A percentile compares a stretch with the other conserved stretches of the same genome.
These are phyloP conservation scores for Adelges cooleyi DNA, from an alignment of 1,140 invertebrate genomes.

Conservation along the genomic window DNA sequence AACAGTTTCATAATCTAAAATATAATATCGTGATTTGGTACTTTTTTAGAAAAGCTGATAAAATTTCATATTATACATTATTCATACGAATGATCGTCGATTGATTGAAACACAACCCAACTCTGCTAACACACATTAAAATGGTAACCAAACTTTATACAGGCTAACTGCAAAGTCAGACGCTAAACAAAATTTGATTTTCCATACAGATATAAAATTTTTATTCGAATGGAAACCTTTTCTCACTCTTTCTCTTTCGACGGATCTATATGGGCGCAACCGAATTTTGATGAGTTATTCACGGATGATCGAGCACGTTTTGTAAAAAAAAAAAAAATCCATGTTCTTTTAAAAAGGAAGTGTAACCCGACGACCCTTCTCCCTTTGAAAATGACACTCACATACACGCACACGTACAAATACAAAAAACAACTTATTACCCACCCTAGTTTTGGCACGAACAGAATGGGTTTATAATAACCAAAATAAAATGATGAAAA, in stretches of 20 bases:
- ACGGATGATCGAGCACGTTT: no score
- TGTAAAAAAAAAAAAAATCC: no score
- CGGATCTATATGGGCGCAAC: not conserved
- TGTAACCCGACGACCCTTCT: no score
- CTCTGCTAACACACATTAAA: not conserved
- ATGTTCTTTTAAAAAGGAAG: no score
- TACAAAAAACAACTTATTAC: no score
- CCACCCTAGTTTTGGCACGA: no score
- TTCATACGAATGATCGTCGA: not conserved
- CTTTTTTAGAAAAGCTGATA: not conserved
- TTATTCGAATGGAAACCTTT: not conserved
- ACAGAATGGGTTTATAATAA: no score
- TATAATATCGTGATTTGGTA: not conserved
- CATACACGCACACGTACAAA: no score
- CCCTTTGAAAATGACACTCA: no score
- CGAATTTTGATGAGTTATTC: no score
- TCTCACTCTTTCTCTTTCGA: not conserved
- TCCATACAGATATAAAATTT: not conserved
- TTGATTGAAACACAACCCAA: not conserved
- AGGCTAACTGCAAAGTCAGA: not conserved
- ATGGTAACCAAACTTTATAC: slow-evolving; percentile 25
- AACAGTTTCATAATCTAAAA: no score
- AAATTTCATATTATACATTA: slow-evolving; percentile 12
- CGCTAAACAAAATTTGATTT: slow-evolving; percentile 3
- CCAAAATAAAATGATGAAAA: no score